phyloP scores from a whole-genome alignment of 1,140 invertebrate species.

The Amphibalanus amphitrite region DNA sequence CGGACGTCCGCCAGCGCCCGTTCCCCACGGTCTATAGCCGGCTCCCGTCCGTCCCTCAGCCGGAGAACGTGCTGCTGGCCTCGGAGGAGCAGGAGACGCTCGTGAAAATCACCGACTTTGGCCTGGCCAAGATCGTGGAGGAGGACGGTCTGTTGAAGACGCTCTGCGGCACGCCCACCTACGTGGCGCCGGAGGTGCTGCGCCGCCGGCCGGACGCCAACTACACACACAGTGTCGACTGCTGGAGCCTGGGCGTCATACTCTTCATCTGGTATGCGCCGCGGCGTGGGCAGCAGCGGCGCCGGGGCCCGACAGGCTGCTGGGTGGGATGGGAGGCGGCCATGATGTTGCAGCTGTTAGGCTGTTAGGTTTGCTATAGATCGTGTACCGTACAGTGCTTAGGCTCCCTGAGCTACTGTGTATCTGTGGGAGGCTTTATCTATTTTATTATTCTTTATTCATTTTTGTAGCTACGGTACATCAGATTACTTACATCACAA shows the following conservation, averaged over 20 bases:
- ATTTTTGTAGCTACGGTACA: no score
- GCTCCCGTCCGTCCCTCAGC: conserved; percentile 34
- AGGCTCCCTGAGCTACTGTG: no score
- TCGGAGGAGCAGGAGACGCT: conserved; percentile 43
- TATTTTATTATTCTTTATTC: no score
- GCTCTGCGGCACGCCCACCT: conserved; percentile 70
- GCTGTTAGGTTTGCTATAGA: no score
- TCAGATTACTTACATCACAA: no score
- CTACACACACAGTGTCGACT: conserved; percentile 63
- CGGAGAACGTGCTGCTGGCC: conserved; percentile 59
- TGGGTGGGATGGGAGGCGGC: neutral
- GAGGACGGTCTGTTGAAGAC: conserved; percentile 36
- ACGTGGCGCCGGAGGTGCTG: conserved; percentile 71
- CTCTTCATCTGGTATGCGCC: conserved; percentile 51
- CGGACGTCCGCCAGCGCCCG: no score
- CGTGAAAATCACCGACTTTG: conserved; percentile 68
- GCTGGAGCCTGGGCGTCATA: conserved; percentile 82
- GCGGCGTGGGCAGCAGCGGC: no score
- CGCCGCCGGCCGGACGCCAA: conserved; percentile 27
- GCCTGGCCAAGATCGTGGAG: conserved; percentile 67
- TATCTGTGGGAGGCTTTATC: no score
- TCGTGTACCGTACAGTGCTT: no score
- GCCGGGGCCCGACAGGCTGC: no score
- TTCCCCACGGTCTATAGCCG: no score
- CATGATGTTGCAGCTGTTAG: no score